Conservation (phyloP, 2,888 invertebrate species). For the Stenolophus ochropezus region DNA sequence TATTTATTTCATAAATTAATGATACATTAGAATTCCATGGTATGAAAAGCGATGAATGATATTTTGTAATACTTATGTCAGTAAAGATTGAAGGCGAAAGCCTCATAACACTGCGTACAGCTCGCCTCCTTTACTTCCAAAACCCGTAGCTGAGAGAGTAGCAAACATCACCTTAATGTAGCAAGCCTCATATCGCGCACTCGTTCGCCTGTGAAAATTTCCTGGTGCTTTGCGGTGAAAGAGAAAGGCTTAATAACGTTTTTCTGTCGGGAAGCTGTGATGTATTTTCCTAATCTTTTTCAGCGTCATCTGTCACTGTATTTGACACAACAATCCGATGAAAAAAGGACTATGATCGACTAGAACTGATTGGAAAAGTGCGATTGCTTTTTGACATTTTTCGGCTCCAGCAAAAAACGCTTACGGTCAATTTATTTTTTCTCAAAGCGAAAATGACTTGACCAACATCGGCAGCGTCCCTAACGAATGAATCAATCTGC, state of each 20-base stretch:
- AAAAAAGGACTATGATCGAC: slow-evolving; percentile 55
- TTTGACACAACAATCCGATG: slow-evolving; percentile 58
- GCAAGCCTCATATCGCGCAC: slow-evolving; percentile 12
- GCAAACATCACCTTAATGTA: too few species aligned
- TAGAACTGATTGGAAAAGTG: slow-evolving; percentile 54
- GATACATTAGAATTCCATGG: too few species aligned
- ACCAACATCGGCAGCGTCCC: not conserved
- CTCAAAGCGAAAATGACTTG: slow-evolving; percentile 34
- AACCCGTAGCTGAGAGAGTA: too few species aligned
- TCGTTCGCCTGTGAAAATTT: slow-evolving; percentile 15
- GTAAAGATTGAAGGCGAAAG: too few species aligned
- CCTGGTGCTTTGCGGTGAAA: slow-evolving; percentile 20
- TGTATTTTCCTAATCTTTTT: slow-evolving; percentile 52
- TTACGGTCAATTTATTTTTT: slow-evolving; percentile 44
- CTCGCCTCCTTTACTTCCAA: not conserved
- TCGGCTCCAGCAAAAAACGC: slow-evolving; percentile 35
- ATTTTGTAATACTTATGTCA: too few species aligned
- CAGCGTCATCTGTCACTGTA: slow-evolving; percentile 57
- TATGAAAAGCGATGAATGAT: too few species aligned
- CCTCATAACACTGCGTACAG: too few species aligned
- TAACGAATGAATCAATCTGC: not conserved
- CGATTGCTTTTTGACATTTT: slow-evolving; percentile 57
- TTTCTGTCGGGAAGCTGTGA: slow-evolving; percentile 37
- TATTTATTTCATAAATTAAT: too few species aligned
- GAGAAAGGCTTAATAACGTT: slow-evolving; percentile 49